Evolutionary conservation across 2,797 vertebrate species (phyloP).

Genomic region (Ctenopoma kingsleyae): DNA sequence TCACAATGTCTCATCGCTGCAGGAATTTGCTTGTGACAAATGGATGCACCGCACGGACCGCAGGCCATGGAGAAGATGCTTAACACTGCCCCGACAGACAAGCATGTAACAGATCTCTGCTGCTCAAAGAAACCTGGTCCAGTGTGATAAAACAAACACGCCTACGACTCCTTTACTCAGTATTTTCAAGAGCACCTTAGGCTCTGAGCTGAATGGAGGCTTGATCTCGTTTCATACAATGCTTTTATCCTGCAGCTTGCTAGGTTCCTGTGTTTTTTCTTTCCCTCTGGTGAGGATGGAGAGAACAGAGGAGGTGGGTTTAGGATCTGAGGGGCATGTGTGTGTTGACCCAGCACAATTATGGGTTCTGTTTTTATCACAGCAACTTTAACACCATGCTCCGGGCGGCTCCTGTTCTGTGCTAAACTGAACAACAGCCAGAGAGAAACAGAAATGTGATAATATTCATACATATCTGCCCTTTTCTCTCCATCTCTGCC

Average conservation of each 20-base stretch:
- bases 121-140: constrained; percentile 41
- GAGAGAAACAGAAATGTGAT: constrained; percentile 10
- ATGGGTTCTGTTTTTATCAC: constrained; percentile 6
- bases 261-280: background rate
- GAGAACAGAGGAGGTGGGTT: constrained; percentile 14
- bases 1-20: constrained; percentile 49
- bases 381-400: background rate
- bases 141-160: constrained; percentile 45
- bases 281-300: constrained; percentile 17
- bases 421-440: background rate
- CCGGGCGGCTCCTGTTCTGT: background rate
- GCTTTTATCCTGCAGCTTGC: constrained; percentile 17
- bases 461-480: constrained; percentile 18
- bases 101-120: constrained; percentile 39
- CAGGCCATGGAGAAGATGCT: constrained; percentile 38
- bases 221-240: constrained; percentile 28
- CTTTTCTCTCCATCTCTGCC: constrained; percentile 11
- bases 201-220: constrained; percentile 24
- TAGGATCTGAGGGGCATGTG: constrained; percentile 16
- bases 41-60: constrained; percentile 53
- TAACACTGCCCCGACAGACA: constrained; percentile 16
- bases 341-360: constrained; percentile 27
- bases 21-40: constrained; percentile 73
- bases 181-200: background rate
- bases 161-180: constrained; percentile 1